Evolutionary conservation across 2,888 invertebrate species (phyloP), one percentile per base, ranked within the genome.

Genomic region (Eristalis arbustorum): DNA sequence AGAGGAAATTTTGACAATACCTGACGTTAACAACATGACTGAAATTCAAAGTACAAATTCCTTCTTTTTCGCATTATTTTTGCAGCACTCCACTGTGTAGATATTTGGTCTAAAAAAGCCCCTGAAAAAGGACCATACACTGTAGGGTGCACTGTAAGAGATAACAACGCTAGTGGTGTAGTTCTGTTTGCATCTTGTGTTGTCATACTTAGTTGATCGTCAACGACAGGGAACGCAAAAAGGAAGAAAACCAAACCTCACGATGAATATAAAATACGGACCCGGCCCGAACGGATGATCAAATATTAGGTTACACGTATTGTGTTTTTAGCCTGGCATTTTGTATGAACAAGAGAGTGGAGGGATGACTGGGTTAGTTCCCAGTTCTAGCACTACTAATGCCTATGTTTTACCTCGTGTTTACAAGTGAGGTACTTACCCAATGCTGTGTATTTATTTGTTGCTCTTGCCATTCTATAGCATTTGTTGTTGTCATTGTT

Each of bases 351-450:
- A 28, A 59, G 25, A 25, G 59, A 49, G 49, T 3, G 59, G 25
- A 28, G 59, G 25, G 63, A 5, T 64, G 56, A 63, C 63, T n/a
- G 57, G 77, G 71, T 56, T 71, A 31, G 73, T 81, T 74, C 73
- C 66, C 10, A 64, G 56, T 74, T 74, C 75, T 68, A 83, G 82
- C 62, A 67, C 67, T 74, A 31, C 75, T 75, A 87, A 87, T 67
- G 83, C 78, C 74, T 79, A 87, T 87, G 87, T 87, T 87, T 82
- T 87, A 82, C 67, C 62, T 82, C 78, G 63, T 87, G 87, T 87
- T 82, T 74, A 87, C 87, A 87, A 87, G 87, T 82, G 56, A 75
- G 82, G 67, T 82, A 78, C 73, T 82, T 77, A 81, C 77, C 57
- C 64, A 81, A 37, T 84, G 80, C 79, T 79, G 75, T 84, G 56